Evolutionary conservation across 2,113 vertebrate genomes (phyloP), one percentile per base, ranked within the genome.

Genomic region (Urocolius indicus): DNA sequence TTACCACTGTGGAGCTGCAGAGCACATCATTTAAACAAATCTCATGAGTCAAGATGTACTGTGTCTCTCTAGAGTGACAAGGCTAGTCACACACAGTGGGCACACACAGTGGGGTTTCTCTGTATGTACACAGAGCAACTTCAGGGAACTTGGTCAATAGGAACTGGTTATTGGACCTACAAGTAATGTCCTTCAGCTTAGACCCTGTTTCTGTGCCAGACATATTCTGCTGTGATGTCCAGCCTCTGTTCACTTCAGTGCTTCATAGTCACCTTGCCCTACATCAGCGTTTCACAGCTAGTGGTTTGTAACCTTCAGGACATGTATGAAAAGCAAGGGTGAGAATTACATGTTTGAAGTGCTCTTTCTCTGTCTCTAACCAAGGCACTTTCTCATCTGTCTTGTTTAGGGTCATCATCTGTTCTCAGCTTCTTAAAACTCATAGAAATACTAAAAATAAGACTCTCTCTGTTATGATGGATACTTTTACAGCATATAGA

Each of bases 21-120:
- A 54, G 73, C 16, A 9, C 32, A 83, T 62, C 52, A 83, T 80
- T 88, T 86, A 8, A 32, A 67, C 46, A 76, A 79, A 21, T 52
- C 26, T 75, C 54, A 54, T 0, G 0, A 66, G 34, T 43, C 6
- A 2, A 23, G 29, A 59, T 21, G 55, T 66, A 1, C 29, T 69
- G 1, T 68, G 32, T 72, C 34, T 57, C n/a, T 43, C 22, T 27
- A 3, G 30, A 63, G 21, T 16, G 61, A 45, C 24, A n/a, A 71
- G 51, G 67, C 19, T 38, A 58, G 21, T n/a, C 63, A 48, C 12
- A 55, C 8, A 9, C 6, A 5, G 26, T 36, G 49, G 34, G 13
- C 63, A 48, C 12, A 55, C 8, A 9, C 6, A 5, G 26, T 36
- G 45, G 34, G 13, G 3, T 90, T 79, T 83, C 62, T 79, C 45